Evolutionary conservation across 2,113 vertebrate species (phyloP), one percentile per base, ranked within the genome.

Genomic region (Meles meles): DNA sequence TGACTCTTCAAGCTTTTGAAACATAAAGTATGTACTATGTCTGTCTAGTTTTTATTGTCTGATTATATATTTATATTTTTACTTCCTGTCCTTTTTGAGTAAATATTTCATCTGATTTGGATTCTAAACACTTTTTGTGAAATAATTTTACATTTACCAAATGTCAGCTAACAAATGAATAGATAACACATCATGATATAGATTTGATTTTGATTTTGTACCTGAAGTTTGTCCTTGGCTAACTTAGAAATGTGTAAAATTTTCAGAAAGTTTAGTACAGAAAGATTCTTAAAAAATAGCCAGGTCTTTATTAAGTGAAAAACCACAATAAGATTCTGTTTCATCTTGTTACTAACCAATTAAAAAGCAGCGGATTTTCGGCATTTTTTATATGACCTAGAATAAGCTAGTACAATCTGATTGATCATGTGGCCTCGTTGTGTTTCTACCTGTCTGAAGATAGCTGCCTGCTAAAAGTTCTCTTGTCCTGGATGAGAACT

Each of bases 91-190:
- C n/a, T 95, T 93, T 90, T 87, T 79, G 42, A 96, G 31, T 31
- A 91, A 88, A 34, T 88, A 69, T 71, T 91, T 90, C 31, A 88
- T 80, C 95, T 96, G 63, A 91, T 91, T 95, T 97, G 39, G 5
- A 76, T 55, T 88, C n/a, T 86, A 76, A 76, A 27, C 31, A 14
- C 31, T 93, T 92, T 42, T 63, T 12, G 67, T 39, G 34, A 27
- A 89, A 63, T 93, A 90, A 76, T 90, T 93, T 84, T 59, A 81
- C 82, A 63, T 96, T 72, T 55, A 55, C 20, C 21, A 69, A 29
- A 88, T 69, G 76, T n/a, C 81, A 4, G 80, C 55, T 14, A 67
- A 59, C 21, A 74, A 39, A 15, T 65, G 63, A 31, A 31, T 74
- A 44, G 71, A 47, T 80, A 69, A 81, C 52, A 65, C 23, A 96